Base-by-base conservation (phyloP, 2,888 invertebrate genomes). In the Mongoloraphidia duomilia region DNA sequence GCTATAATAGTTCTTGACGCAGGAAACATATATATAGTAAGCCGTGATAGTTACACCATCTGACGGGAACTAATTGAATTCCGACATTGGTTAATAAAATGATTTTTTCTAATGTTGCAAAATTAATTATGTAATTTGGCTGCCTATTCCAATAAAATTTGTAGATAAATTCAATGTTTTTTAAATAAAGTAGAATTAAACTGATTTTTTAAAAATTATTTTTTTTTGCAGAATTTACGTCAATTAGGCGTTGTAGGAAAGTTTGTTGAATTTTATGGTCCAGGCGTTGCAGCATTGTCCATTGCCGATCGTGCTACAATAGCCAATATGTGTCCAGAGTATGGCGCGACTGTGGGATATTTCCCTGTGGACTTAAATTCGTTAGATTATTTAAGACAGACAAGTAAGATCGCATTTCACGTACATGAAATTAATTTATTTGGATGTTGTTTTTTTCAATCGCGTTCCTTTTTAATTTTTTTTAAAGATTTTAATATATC, bases 241-340 rank as follows among this genome's bases (percentile, higher is more conserved):
- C 85, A 91, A 58, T 65, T 95, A 44, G 97, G 97, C 38, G 97
- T 97, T 8, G 97, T 97, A 47, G 95, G 95, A 4, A 96, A 97
- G 63, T 97, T 98, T 71, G 97, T 98, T 6, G 97, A 98, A 71
- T 98, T 98, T 72, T 98, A 87, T 68, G 97, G 97, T 0, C 84
- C 92, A 0, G 97, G 97, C 3, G 92, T 96, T 4, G 68, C 80
- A 0, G 84, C 86, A 49, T 70, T 98, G 5, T 92, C 92, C 49
- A 92, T 98, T 52, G 96, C 97, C 0, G 97, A 98, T 71, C 74
- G 97, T 41, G 95, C 97, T 1, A 98, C 97, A 0, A 92, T 98
- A 48, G 89, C 94, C 56, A 98, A 98, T 72, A 97, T 98, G 97
- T 95, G 94, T 62, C 97, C 97, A 0, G 92, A 93, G 67, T 97